Evolutionary conservation across 2,113 vertebrate genomes (phyloP).

Genomic region (Solenodon paradoxus): DNA sequence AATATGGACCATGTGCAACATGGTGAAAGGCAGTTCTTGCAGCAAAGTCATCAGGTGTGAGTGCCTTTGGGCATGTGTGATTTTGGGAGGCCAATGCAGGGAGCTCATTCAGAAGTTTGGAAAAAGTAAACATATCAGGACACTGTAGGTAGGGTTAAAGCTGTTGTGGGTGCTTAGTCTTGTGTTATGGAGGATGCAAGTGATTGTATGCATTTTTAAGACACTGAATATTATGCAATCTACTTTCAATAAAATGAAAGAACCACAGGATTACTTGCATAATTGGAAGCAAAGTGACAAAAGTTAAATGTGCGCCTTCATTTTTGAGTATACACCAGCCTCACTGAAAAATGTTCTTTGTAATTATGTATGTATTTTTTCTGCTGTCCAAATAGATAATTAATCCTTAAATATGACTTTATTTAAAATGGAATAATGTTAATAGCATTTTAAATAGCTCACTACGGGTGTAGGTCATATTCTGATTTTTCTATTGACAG

Average conservation of each 20-base stretch:
- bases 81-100: too few species aligned
- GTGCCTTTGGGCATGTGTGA: background rate
- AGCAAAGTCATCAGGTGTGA: too few species aligned
- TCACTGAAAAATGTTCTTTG: background rate
- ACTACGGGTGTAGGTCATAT: background rate
- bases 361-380: background rate
- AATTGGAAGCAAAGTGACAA: background rate
- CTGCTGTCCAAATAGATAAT: background rate
- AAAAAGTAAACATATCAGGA: background rate
- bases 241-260: too few species aligned
- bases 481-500: background rate
- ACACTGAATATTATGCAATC: background rate
- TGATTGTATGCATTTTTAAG: background rate
- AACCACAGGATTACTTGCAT: background rate
- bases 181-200: background rate
- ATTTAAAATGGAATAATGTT: background rate
- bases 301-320: background rate
- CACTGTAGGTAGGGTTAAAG: too few species aligned
- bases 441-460: background rate
- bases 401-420: background rate
- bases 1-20: rapidly evolving
- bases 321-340: background rate
- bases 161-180: rapidly evolving
- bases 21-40: rapidly evolving
- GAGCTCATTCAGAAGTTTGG: background rate